Percentiles rank a stretch among this genome's conserved stretches.
Evolutionary conservation across 2,797 vertebrate species (phyloP).

Genomic region (Australoheros facetus): DNA sequence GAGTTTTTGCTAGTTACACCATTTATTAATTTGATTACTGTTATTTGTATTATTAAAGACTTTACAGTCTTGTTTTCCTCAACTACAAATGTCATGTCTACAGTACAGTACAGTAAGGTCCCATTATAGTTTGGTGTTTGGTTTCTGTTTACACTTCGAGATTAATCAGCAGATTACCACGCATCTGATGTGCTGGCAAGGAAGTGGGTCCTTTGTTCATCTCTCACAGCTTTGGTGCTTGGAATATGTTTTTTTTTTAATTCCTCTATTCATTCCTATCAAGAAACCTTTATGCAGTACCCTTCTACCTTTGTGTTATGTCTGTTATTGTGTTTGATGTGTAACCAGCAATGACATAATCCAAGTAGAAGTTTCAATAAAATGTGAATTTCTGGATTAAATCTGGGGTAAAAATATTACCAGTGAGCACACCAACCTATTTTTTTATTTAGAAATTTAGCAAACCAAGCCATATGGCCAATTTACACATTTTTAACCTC

Average conservation of each 20-base stretch:
- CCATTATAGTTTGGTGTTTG: not conserved
- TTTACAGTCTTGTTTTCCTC: not conserved
- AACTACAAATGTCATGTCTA: too few relatives aligned
- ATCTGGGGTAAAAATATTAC: not conserved
- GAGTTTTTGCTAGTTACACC: not conserved
- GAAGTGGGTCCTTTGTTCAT: constrained; percentile 1
- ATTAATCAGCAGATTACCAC: not conserved
- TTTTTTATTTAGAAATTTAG: not conserved
- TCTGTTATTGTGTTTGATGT: not conserved
- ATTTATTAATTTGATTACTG: not conserved
- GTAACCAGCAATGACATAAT: not conserved
- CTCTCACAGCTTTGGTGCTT: not conserved
- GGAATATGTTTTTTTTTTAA: constrained; percentile 5
- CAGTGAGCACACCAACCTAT: not conserved
- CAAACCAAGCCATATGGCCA: constrained; percentile 15
- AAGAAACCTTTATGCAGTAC: not conserved
- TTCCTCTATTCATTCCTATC: not conserved
- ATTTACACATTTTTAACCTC: constrained; percentile 48
- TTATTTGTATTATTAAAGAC: not conserved
- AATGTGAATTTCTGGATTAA: not conserved
- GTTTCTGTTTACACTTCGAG: constrained; percentile 1
- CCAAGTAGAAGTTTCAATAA: not conserved
- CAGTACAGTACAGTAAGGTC: not conserved
- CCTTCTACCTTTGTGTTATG: not conserved
- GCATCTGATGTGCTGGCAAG: not conserved